Base-by-base conservation (phyloP, 2,113 vertebrate species). In the Melanostigma gelatinosum region DNA sequence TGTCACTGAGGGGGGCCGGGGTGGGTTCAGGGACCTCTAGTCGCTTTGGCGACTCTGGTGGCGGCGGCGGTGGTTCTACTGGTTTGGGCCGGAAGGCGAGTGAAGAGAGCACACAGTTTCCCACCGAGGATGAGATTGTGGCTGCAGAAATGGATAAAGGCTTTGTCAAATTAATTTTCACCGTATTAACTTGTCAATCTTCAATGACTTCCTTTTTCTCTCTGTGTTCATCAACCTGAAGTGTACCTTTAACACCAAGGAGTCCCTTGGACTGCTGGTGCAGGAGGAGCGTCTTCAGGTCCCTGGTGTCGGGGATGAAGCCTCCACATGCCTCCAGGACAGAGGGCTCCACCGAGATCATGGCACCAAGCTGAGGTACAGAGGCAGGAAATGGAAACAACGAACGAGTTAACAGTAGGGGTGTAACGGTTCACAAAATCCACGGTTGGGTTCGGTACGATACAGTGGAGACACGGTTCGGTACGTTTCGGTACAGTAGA, bases 281-380 rank as follows among this genome's bases (percentile, higher is more conserved):
- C 27, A 88, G 68, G 29, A 94, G 93, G 7, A 95, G 93, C 38
- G 84, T 90, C 84, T 85, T 94, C 44, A 95, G 82, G 78, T 94
- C 93, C 10, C 70, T 79, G 2, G 81, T 52, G 10, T 93, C 91
- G 2, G 93, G 93, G 32, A 95, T 90, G 8, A 93, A 87, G 34
- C 90, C 89, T 61, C 92, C 89, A n/a, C 94, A 95, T 0, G 91
- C 93, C 44, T 94, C 94, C 71, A 95, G 85, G 55, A 90, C 75
- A 18, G 81, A 46, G 5, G 93, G 75, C 11, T 91, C 91, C 0
- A 80, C 82, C n/a, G 92, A 90, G 70, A 95, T 93, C 93, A 95
- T 91, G 38, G 89, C 55, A n/a, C 92, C 94, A 48, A 95, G 94
- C 95, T 95, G 70, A 79, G 67, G 61, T 42, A 4, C 24, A 74